Evolutionary conservation across 2,888 invertebrate species (phyloP).

Genomic region (Meteorus cinctellus): DNA sequence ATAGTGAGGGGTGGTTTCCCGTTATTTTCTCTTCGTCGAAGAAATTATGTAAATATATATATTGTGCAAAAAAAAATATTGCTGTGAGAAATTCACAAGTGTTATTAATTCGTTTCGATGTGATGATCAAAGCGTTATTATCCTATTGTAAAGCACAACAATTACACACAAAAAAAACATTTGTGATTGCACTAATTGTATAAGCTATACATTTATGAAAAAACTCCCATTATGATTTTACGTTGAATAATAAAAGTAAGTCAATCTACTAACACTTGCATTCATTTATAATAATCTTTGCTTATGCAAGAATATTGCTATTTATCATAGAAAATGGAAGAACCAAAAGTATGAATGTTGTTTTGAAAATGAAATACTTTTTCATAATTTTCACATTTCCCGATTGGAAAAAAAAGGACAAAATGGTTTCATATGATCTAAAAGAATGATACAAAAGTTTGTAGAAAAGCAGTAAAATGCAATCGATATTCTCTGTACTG

Average conservation of each 20-base stretch:
- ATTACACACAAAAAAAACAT: neutral
- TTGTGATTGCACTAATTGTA: neutral
- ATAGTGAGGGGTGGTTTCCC: too few species aligned
- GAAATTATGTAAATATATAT: conserved; percentile 46
- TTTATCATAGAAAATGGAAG: neutral
- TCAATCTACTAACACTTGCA: neutral
- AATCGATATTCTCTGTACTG: too few species aligned
- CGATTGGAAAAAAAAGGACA: too few species aligned
- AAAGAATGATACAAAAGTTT: too few species aligned
- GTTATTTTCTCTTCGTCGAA: conserved; percentile 19
- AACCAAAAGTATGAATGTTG: neutral
- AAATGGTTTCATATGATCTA: too few species aligned
- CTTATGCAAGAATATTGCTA: too few species aligned
- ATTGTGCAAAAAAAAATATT: conserved; percentile 42
- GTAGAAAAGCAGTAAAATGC: too few species aligned
- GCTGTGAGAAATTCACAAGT: conserved; percentile 11
- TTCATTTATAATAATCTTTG: neutral
- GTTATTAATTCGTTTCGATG: conserved; percentile 38
- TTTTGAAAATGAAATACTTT: too few species aligned
- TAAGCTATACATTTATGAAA: neutral
- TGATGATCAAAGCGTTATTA: neutral
- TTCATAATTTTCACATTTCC: too few species aligned
- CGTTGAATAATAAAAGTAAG: neutral
- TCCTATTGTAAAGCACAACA: neutral
- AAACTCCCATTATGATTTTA: neutral